phyloP scores from a whole-genome alignment of 2,113 vertebrate genomes.

The Otis tarda region DNA sequence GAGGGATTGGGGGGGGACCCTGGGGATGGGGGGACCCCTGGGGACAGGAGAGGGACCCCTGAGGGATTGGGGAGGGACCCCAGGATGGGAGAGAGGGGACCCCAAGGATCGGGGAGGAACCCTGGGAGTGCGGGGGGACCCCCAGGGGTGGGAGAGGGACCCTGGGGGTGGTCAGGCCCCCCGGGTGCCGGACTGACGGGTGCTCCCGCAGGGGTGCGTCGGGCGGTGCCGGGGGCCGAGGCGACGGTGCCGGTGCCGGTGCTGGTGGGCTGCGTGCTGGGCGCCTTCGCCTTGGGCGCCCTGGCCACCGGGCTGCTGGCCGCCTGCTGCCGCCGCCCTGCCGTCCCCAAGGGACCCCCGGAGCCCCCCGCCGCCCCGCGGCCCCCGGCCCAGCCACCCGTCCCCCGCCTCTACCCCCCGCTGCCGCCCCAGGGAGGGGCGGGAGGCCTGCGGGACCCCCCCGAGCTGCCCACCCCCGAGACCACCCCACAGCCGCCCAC shows the following conservation, averaged over 20 bases:
- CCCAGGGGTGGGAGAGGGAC: not conserved
- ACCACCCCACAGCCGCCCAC: not conserved
- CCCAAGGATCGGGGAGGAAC: too few relatives aligned
- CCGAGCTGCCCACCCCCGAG: not conserved
- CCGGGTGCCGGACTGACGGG: not conserved
- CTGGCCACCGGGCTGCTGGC: not conserved
- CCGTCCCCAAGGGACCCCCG: not conserved
- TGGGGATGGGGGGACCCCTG: not conserved
- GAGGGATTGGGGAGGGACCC: not conserved
- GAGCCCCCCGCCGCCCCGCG: not conserved
- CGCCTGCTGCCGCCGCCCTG: not conserved
- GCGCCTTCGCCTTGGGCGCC: not conserved
- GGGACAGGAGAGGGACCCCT: not conserved
- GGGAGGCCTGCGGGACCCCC: not conserved
- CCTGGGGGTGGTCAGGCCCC: not conserved
- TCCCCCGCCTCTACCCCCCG: not conserved
- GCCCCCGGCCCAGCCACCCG: not conserved
- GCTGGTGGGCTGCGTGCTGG: conserved; percentile 41
- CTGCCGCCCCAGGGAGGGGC: not conserved
- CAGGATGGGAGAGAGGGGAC: too few relatives aligned
- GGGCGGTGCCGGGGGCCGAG: not conserved
- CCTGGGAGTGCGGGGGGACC: too few relatives aligned
- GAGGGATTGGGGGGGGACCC: not conserved
- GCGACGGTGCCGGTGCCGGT: not conserved
- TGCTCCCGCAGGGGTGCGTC: not conserved